phyloP scores from a whole-genome alignment of 2,797 vertebrate species.

The Limosa lapponica region DNA sequence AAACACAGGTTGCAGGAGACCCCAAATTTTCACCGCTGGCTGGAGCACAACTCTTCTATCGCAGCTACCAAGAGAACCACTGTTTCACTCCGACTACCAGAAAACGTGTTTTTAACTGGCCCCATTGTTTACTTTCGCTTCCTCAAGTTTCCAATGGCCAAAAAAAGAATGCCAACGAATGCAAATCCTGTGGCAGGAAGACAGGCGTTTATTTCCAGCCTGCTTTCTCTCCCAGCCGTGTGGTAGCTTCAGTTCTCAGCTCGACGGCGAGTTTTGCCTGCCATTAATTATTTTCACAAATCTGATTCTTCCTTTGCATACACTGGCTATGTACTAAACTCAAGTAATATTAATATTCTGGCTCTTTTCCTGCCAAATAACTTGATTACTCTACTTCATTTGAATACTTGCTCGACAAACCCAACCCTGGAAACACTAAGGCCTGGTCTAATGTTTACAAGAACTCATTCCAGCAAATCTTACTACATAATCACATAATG shows the following conservation, averaged over 20 bases:
- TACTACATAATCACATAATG: not conserved
- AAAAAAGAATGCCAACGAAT: not conserved
- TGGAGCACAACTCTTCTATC: not conserved
- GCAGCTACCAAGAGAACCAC: not conserved
- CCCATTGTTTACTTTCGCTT: not conserved
- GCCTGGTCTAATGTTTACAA: not conserved
- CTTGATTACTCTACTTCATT: not conserved
- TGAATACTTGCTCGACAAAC: constrained; percentile 16
- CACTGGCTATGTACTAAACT: not conserved
- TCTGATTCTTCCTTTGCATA: not conserved
- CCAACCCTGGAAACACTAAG: not conserved
- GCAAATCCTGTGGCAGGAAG: not conserved
- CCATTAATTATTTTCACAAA: not conserved
- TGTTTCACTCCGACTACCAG: not conserved
- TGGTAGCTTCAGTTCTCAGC: not conserved
- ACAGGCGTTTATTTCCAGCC: not conserved
- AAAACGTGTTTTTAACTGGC: not conserved
- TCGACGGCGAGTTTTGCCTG: not conserved
- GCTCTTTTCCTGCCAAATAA: constrained; percentile 18
- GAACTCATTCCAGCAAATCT: not conserved
- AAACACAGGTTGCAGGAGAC: not conserved
- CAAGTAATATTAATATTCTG: not conserved
- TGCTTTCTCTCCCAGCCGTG: not conserved
- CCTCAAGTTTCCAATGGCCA: not conserved
- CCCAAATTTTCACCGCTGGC: not conserved